phyloP scores from a whole-genome alignment of 2,888 invertebrate genomes.

The Caenorhabditis afra region DNA sequence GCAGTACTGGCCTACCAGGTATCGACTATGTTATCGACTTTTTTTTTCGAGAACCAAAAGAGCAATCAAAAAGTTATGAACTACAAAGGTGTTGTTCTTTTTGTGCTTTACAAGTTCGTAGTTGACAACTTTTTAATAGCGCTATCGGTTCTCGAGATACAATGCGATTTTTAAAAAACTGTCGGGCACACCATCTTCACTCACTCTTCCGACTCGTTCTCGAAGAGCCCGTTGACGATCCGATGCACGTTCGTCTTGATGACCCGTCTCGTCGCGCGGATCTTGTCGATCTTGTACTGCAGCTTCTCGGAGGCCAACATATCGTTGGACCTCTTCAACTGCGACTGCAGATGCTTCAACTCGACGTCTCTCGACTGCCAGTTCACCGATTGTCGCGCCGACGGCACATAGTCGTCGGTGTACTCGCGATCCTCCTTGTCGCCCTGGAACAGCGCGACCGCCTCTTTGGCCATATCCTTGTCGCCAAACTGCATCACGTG shows the following conservation, averaged over 20 bases:
- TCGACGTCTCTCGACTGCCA: conserved; percentile 81
- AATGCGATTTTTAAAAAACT: no score
- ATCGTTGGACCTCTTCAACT: conserved; percentile 30
- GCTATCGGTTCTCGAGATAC: conserved; percentile 2
- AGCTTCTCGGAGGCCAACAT: conserved; percentile 7
- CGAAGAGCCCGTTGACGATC: conserved; percentile 55
- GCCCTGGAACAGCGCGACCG: conserved; percentile 81
- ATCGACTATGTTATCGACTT: no score
- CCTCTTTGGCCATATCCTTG: conserved; percentile 75
- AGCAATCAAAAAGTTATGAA: no score
- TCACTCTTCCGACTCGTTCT: conserved; percentile 55
- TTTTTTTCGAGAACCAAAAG: no score
- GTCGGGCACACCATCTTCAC: no score
- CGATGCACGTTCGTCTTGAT: conserved; percentile 55
- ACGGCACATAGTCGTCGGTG: conserved; percentile 42
- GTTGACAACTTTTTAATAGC: no score
- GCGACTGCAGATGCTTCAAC: conserved; percentile 74
- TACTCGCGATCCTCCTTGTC: conserved; percentile 58
- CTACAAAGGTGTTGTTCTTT: no score
- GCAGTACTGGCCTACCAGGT: no score
- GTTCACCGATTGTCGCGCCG: conserved; percentile 69
- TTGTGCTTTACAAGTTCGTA: no score
- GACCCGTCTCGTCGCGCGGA: conserved; percentile 38
- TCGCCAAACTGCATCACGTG: conserved; percentile 84
- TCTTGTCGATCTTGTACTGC: conserved; percentile 19